Evolutionary conservation across 2,797 vertebrate genomes (phyloP), one percentile per base, ranked within the genome.

Genomic region (Cichlasoma orientale): DNA sequence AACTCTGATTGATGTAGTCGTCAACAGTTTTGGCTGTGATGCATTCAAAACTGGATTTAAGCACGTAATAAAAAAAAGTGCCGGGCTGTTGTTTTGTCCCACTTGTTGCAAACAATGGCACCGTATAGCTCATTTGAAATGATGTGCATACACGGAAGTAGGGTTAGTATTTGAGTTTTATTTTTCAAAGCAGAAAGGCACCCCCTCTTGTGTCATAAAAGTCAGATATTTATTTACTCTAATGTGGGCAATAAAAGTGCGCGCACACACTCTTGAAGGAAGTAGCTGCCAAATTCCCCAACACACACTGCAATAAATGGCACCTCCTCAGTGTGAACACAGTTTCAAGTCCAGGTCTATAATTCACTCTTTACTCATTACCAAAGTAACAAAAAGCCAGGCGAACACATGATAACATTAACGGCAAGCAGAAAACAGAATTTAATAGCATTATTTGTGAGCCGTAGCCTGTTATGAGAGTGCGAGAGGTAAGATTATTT

Each of bases 181-280:
- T 72, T 74, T 19, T 54, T 25, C 31, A 29, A 68, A 85, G 54
- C 55, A 77, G 47, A 50, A 10, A 56, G 52, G 23, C 31, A 61
- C n/a, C 56, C n/a, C 33, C 12, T 50, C 44, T 50, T 14, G 21
- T 1, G 5, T 14, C 13, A 70, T 71, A 56, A 70, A 86, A 80
- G 66, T 74, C 36, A 54, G 18, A 78, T 6, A 74, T 74, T 63
- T 31, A 61, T 82, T 79, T 38, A 2, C 80, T 82, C 7, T 69
- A 59, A 70, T 72, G 38, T 53, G 25, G 31, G 66, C 57, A 72
- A 56, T 82, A 81, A 82, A 85, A 78, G 11, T 0, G 3, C 53
- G 66, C 27, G 31, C 31, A 33, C 38, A 27, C 16, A 66, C 47
- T 36, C 36, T 66, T 5, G n/a, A 66, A 76, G 74, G 19, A 12